These are phyloP conservation scores for Clitarchus hookeri DNA, from an alignment of 2,888 invertebrate species.

Conservation along the genomic window DNA sequence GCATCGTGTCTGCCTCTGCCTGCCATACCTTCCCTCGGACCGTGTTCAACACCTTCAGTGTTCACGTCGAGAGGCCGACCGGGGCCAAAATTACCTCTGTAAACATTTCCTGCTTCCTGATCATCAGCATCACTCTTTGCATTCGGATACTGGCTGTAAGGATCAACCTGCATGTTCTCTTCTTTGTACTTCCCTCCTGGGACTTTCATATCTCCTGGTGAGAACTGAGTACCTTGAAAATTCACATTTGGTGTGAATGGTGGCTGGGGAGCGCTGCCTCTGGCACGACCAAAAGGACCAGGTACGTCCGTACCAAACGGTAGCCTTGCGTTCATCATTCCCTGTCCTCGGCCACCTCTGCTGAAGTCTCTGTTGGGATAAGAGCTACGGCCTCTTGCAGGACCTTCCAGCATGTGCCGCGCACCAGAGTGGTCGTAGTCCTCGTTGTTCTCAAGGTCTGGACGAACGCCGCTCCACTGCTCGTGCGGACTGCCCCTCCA, in stretches of 20 bases:
- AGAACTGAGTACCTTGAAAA: background rate
- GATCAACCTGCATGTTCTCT: background rate
- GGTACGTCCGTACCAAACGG: background rate
- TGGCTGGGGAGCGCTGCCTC: background rate
- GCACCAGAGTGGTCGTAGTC: background rate
- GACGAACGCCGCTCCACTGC: conserved; percentile 26
- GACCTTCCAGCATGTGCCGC: no score
- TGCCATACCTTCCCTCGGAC: background rate
- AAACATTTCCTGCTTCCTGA: background rate
- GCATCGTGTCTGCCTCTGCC: no score
- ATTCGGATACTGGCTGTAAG: background rate
- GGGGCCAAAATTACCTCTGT: background rate
- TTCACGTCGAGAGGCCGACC: background rate
- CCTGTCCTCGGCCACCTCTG: conserved; percentile 15
- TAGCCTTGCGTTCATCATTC: conserved; percentile 19
- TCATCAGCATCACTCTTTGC: background rate
- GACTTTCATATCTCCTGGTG: background rate
- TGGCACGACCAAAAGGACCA: conserved; percentile 24
- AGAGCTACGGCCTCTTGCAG: background rate
- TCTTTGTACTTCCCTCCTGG: conserved; percentile 9
- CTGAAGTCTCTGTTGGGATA: conserved; percentile 20
- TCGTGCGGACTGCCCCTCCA: conserved; percentile 33
- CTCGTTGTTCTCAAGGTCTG: conserved; percentile 25
- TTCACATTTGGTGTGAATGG: background rate
- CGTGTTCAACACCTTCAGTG: background rate